These are phyloP conservation scores for Harpegnathos saltator DNA, from an alignment of 1,140 invertebrate genomes.

Conservation along the genomic window DNA sequence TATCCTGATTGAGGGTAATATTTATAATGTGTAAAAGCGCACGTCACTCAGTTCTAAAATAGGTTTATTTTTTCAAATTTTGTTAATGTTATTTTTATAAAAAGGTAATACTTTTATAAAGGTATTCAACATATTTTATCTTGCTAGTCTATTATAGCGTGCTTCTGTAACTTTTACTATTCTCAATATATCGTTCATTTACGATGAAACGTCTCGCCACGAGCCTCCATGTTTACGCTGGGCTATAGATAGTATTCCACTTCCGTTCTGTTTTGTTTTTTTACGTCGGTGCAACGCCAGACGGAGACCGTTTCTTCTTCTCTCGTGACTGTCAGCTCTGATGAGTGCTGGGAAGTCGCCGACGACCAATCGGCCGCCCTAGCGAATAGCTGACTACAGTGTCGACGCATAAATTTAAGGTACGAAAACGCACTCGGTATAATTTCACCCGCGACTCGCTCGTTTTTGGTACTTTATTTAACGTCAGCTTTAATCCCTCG, in stretches of 20 bases:
- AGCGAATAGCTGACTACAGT: conserved; percentile 14
- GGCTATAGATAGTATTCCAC: conserved; percentile 78
- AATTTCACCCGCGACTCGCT: not conserved
- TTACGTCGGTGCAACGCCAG: conserved; percentile 64
- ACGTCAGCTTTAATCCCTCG: not conserved
- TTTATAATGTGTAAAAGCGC: too few relatives aligned
- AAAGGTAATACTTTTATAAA: too few relatives aligned
- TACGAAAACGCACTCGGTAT: not conserved
- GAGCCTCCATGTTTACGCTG: conserved; percentile 61
- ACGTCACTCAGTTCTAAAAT: too few relatives aligned
- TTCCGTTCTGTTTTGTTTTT: conserved; percentile 77
- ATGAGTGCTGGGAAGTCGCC: conserved; percentile 8
- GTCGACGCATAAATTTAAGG: conserved; percentile 5
- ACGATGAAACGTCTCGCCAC: conserved; percentile 31
- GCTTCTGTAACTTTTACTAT: conserved; percentile 31
- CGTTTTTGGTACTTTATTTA: conserved; percentile 22
- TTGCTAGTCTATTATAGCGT: not conserved
- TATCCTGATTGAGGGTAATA: too few relatives aligned
- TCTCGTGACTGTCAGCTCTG: conserved; percentile 12
- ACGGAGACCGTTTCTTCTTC: conserved; percentile 44
- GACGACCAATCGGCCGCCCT: not conserved
- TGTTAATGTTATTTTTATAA: too few relatives aligned
- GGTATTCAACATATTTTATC: too few relatives aligned
- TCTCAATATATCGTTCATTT: conserved; percentile 1
- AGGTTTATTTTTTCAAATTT: too few relatives aligned